Evolutionary conservation across 2,888 invertebrate genomes (phyloP), one percentile per base, ranked within the genome.

Genomic region (Troglohyphantes excavatus): DNA sequence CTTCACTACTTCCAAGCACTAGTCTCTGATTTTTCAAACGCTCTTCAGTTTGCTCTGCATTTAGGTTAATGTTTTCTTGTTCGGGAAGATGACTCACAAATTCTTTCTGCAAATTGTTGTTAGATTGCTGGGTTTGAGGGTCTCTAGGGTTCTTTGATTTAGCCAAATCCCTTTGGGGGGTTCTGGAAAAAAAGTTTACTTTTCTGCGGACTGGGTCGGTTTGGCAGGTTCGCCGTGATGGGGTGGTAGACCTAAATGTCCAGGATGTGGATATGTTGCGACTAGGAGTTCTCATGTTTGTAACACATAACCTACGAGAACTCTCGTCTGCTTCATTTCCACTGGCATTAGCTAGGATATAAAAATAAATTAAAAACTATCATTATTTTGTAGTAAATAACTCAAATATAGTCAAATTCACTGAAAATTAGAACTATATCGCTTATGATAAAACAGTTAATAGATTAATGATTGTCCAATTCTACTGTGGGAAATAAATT

Each of bases 131-230:
- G 23, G 21, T 21, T 21, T 2, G n/a, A 29, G 17, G 67, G n/a
- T n/a, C n/a, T n/a, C n/a, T n/a, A n/a, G 39, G 7, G 13, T 39
- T 39, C 13, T 39, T 7, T 13, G 53, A 53, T n/a, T n/a, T 53
- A 7, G 53, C 17, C n/a, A 53, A 53, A n/a, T 78, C 78, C n/a
- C 67, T 67, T 79, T 67, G 67, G 9, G 67, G 63, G 6, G 33
- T 63, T 65, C 43, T 61, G 13, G 9, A 26, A 9, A 27, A 11
- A 9, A 33, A 59, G 11, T 19, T 7, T 11, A 29, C 29, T 21
- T 11, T 63, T 17, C 61, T 63, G 21, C 29, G 27, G 3, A 21
- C 11, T 2, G 78, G 63, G 6, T 78, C 78, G 21, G 78, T 63
- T 11, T 33, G 17, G 19, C 39, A 23, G 21, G 33, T 21, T 78